Percentiles rank a stretch among this genome's conserved stretches.
Conservation (phyloP, 2,113 vertebrate genomes). For the Cyphomyrus plagiostoma region DNA sequence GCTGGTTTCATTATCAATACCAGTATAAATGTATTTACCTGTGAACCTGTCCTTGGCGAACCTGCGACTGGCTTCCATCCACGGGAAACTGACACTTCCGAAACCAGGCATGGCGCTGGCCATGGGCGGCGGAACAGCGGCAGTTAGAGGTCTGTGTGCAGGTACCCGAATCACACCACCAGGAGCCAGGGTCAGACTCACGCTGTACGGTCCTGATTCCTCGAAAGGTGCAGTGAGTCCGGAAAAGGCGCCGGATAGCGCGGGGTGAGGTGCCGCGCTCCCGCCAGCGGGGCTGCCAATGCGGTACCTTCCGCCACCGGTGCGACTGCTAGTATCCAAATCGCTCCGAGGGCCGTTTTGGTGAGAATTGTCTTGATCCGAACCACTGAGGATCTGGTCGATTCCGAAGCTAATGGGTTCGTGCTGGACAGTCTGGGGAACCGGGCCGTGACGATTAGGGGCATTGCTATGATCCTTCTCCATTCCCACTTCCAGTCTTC, state of each 20-base stretch:
- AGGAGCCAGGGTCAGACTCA: slow-evolving; percentile 79
- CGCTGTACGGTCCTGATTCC: slow-evolving; percentile 78
- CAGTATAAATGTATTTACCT: slow-evolving; percentile 51
- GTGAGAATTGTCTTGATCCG: slow-evolving; percentile 74
- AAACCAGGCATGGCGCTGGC: slow-evolving; percentile 67
- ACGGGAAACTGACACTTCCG: slow-evolving; percentile 78
- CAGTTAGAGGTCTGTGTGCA: slow-evolving; percentile 77
- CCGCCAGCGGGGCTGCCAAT: slow-evolving; percentile 71
- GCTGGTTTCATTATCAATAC: neutral
- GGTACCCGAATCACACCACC: slow-evolving; percentile 81
- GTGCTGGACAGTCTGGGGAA: slow-evolving; percentile 75
- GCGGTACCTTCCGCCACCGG: slow-evolving; percentile 66
- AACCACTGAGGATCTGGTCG: slow-evolving; percentile 81
- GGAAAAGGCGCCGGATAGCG: slow-evolving; percentile 75
- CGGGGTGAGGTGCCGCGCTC: slow-evolving; percentile 69
- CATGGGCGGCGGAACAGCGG: slow-evolving; percentile 74
- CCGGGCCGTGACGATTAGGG: slow-evolving; percentile 54
- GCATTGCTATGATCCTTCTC: slow-evolving; percentile 70
- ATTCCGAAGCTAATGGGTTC: slow-evolving; percentile 92
- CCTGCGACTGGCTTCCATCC: slow-evolving; percentile 80
- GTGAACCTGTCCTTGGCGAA: slow-evolving; percentile 82
- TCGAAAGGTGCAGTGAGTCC: slow-evolving; percentile 78
- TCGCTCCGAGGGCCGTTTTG: slow-evolving; percentile 48
- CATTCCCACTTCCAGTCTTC: slow-evolving; percentile 61
- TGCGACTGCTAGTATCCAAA: slow-evolving; percentile 59